These are phyloP conservation scores for Cephus rjabovi DNA, from an alignment of 2,888 invertebrate genomes.

Conservation along the genomic window DNA sequence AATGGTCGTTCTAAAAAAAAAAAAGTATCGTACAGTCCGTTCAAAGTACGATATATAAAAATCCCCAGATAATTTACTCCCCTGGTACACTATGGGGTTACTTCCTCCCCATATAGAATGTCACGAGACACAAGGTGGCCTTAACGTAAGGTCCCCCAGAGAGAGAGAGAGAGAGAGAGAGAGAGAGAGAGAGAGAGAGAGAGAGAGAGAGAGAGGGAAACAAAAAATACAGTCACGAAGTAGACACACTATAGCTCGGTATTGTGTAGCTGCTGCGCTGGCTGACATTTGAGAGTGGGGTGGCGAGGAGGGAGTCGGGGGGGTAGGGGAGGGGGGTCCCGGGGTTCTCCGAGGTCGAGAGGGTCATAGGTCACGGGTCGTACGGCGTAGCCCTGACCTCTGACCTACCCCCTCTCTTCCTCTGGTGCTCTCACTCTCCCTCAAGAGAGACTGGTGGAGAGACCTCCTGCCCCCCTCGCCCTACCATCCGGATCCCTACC, in stretches of 20 bases:
- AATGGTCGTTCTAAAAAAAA: background rate
- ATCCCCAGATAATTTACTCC: background rate
- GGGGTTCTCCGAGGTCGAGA: slow-evolving; percentile 39
- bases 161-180: background rate
- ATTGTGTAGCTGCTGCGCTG: slow-evolving; percentile 26
- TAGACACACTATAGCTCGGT: slow-evolving; percentile 1
- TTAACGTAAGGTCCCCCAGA: slow-evolving; percentile 11
- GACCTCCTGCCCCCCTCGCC: slow-evolving; percentile 13
- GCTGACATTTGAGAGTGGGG: slow-evolving; percentile 26
- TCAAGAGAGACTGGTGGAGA: background rate
- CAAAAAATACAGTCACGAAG: slow-evolving; percentile 28
- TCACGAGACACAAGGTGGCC: background rate
- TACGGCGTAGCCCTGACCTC: slow-evolving; percentile 63
- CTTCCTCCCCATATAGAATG: background rate
- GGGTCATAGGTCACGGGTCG: slow-evolving; percentile 61
- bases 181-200: background rate
- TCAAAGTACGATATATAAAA: background rate
- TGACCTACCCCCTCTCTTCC: slow-evolving; percentile 47
- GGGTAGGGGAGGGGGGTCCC: slow-evolving; percentile 26
- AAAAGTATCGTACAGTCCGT: background rate
- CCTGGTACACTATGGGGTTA: background rate
- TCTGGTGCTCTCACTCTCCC: slow-evolving; percentile 14
- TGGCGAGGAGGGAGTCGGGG: slow-evolving; percentile 48
- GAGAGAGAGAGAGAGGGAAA: background rate
- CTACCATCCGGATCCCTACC: slow-evolving; percentile 14